Conservation (phyloP, 35 echinoderm and acorn worm species). For the Apostichopus parvimensis region DNA sequence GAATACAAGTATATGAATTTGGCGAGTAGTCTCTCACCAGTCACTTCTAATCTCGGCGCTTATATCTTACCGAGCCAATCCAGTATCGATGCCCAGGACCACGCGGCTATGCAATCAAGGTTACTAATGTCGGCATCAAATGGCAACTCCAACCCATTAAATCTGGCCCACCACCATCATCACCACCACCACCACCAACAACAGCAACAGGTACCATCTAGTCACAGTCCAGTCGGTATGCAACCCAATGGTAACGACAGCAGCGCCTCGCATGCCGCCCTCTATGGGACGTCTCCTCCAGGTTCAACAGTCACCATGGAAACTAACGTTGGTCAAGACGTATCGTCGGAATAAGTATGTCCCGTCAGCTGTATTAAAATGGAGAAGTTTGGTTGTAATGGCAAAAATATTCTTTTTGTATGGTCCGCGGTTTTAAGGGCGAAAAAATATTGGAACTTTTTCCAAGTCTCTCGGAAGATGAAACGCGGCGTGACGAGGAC, state of each 20-base stretch:
- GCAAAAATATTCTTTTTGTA: too few relatives aligned
- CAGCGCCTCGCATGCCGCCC: conserved; percentile 2
- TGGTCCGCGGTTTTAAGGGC: too few relatives aligned
- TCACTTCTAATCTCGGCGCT: background rate
- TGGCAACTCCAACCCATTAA: conserved; percentile 33
- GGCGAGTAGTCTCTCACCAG: background rate
- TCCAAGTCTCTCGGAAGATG: too few relatives aligned
- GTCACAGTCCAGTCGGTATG: conserved; percentile 16
- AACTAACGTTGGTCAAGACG: conserved; percentile 13
- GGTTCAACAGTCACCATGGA: background rate
- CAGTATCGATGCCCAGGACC: background rate
- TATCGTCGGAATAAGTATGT: conserved; percentile 24
- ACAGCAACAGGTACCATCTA: background rate
- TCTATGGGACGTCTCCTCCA: conserved; percentile 14
- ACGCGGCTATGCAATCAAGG: conserved; percentile 24
- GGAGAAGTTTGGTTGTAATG: too few relatives aligned
- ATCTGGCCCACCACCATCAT: conserved; percentile 45
- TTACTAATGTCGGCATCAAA: conserved; percentile 7
- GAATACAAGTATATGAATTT: conserved; percentile 45
- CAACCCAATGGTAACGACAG: conserved; percentile 15
- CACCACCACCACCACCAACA: conserved; percentile 1
- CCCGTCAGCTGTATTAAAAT: background rate
- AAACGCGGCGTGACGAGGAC: too few relatives aligned
- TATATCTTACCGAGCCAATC: conserved; percentile 5
- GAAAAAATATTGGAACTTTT: too few relatives aligned